Evolutionary conservation across 2,888 invertebrate genomes (phyloP), one percentile per base, ranked within the genome.

Genomic region (Xestia sexstrigata): DNA sequence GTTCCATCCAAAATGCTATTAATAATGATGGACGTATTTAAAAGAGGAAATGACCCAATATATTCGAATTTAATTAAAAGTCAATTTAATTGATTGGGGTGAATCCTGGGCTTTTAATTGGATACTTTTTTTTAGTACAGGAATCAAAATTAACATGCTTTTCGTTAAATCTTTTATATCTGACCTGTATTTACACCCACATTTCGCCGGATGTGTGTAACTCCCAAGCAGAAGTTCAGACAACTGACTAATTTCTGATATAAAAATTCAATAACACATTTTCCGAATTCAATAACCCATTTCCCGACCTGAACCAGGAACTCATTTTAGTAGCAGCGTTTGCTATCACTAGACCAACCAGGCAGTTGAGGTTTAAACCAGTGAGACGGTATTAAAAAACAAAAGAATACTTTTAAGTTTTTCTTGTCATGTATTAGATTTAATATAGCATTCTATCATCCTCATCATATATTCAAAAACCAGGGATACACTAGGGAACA

Each of bases 21-120:
- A 55, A 55, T 26, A 55, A 55, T 55, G 26, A 23, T 15, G 17
- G 35, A 55, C 52, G 79, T 23, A 55, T 70, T 26, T 5, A 30
- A 71, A 71, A 42, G 13, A 30, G 30, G 47, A 49, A 42, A 78
- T 42, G 47, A 15, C 26, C 30, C 35, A 58, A 13, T 23, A 0
- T 15, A 47, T 20, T 47, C 6, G 49, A 35, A 75, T 66, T 78
- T 66, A 82, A 78, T 78, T 65, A 65, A 74, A 81, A 15, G 17
- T 55, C 35, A 0, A 55, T 30, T 73, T 47, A 74, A 30, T 58
- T 17, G 20, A 45, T 62, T 49, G 6, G 17, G 30, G 23, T 67
- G 52, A 45, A 45, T 74, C 20, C 78, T 20, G 52, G 4, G 6
- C 4, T 45, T 66, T 35, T 81, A n/a, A 45, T 30, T 45, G 20